These are phyloP conservation scores for Popillia japonica DNA, from an alignment of 1,140 invertebrate genomes.

Conservation along the genomic window DNA sequence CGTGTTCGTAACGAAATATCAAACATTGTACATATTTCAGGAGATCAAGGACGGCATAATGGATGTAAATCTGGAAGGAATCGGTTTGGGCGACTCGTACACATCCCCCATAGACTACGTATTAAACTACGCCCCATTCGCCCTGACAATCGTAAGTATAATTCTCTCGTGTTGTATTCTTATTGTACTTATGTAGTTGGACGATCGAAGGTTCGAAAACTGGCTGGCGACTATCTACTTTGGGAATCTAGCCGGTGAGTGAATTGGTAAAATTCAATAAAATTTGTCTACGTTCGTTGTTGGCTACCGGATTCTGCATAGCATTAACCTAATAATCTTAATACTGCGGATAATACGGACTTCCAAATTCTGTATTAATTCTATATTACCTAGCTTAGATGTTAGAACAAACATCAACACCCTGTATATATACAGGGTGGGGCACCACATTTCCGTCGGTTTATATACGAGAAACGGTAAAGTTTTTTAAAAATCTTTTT, in stretches of 20 bases:
- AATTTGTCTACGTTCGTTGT: neutral
- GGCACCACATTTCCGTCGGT: no score
- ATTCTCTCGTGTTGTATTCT: neutral
- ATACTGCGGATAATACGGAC: neutral
- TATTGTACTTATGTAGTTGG: neutral
- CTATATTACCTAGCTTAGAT: no score
- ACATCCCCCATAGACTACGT: constrained; percentile 78
- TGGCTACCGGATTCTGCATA: neutral
- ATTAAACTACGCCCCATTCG: constrained; percentile 71
- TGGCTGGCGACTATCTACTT: neutral
- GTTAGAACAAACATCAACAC: no score
- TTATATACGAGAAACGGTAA: no score
- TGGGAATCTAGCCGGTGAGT: no score
- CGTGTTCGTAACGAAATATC: neutral
- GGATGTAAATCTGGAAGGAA: constrained; percentile 72
- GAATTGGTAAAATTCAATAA: no score
- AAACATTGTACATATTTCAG: constrained; percentile 58
- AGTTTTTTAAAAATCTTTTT: no score
- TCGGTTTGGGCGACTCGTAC: constrained; percentile 78
- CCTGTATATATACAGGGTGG: no score
- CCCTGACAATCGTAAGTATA: constrained; percentile 67
- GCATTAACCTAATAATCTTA: neutral
- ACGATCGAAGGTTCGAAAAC: neutral
- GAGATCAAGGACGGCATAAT: constrained; percentile 68
- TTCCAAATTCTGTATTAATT: no score